Base-by-base conservation (phyloP, 2,113 vertebrate genomes). In the Petromus typicus region DNA sequence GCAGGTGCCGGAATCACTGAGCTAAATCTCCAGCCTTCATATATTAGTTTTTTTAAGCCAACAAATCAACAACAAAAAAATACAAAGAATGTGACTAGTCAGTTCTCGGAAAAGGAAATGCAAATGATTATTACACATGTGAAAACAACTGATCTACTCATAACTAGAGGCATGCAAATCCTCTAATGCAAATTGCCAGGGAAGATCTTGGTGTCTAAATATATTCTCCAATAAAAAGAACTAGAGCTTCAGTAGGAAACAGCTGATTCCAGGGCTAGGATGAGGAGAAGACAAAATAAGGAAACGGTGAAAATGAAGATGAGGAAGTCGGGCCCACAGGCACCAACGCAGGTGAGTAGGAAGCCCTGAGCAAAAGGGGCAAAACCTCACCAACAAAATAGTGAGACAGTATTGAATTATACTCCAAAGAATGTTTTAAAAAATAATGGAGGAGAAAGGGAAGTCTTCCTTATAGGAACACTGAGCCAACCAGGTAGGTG, bases 111-210 rank as follows among this genome's bases (percentile, higher is more conserved):
- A 93, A 88, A 88, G 84, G 43, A 93, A 82, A 90, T 48, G 48
- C 80, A 67, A 67, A 37, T 56, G 30, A 17, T n/a, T 67, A 48
- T 75, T 48, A 61, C 80, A 67, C 6, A 54, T 22, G 23, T 30
- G 9, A 91, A 79, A 43, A 61, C 51, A 40, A 34, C 8, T 37
- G 32, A 40, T 17, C 43, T 45, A 90, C 90, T 82, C 75, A 64
- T 30, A 78, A 56, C 59, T 51, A 90, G 86, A 90, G 67, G 75
- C 89, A 89, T 61, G 71, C 84, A 95, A 93, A 93, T 75, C 27
- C 59, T 51, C 59, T 30, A 78, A 79, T 64, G 73, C n/a, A 84
- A 63, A 85, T 23, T 32, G 18, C 51, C 56, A 10, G 0, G 3
- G 56, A 40, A 79, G 45, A 27, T 11, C 13, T 51, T 37, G 23